Conservation (phyloP, 2,113 vertebrate species). For the Columba livia region DNA sequence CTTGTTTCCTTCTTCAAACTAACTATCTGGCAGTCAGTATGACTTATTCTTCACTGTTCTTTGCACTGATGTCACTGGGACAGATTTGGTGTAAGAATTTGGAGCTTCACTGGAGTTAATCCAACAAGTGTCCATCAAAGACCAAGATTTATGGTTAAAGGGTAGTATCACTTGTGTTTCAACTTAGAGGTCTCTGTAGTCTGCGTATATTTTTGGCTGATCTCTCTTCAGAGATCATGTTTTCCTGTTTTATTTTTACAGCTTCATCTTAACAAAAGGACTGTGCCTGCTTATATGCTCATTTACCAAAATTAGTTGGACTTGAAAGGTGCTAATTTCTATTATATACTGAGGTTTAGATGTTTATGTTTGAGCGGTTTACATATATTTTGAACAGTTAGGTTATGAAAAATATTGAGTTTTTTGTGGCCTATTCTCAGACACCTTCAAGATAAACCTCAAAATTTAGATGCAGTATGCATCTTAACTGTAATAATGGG, state of each 20-base stretch:
- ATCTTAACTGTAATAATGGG: not conserved
- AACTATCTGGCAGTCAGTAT: not conserved
- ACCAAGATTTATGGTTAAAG: not conserved
- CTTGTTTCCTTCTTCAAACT: not conserved
- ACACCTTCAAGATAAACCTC: not conserved
- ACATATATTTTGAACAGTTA: not conserved
- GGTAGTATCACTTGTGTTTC: not conserved
- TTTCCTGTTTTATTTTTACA: not conserved
- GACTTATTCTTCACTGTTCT: not conserved
- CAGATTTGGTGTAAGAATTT: not conserved
- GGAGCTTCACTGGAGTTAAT: not conserved
- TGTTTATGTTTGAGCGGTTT: not conserved
- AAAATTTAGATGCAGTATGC: rapidly evolving
- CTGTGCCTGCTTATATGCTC: not conserved
- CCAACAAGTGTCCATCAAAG: not conserved
- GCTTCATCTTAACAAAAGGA: not conserved
- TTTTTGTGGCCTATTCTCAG: not conserved
- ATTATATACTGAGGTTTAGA: not conserved
- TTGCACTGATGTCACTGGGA: not conserved
- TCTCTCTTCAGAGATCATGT: not conserved
- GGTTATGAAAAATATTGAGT: not conserved
- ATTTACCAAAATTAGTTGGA: not conserved
- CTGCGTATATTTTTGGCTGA: not conserved
- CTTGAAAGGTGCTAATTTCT: not conserved
- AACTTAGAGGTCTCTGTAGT: not conserved